A percentile compares a stretch with the other conserved stretches of the same genome.
phyloP scores from a whole-genome alignment of 2,888 invertebrate species.

The Alcis repandata region DNA sequence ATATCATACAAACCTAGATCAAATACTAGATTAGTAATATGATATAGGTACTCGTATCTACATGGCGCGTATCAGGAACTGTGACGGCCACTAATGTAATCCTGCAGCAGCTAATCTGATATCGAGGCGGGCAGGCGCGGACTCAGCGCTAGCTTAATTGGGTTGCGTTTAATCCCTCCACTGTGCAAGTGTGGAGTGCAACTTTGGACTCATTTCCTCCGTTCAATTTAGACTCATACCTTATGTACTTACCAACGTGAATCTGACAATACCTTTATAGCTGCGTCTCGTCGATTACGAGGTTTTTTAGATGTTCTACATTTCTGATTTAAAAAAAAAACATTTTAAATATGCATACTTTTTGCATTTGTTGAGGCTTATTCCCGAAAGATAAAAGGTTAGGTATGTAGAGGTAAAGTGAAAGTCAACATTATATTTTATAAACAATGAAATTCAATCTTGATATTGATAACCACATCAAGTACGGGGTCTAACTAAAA shows the following conservation, averaged over 20 bases:
- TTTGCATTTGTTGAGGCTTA: too few relatives aligned
- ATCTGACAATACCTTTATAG: not conserved
- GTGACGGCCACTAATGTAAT: conserved; percentile 71
- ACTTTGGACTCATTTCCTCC: conserved; percentile 76
- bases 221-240: conserved; percentile 67
- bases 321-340: too few relatives aligned
- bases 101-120: conserved; percentile 81
- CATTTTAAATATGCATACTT: too few relatives aligned
- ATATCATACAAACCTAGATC: not conserved
- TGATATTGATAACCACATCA: too few relatives aligned
- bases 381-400: too few relatives aligned
- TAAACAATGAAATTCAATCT: too few relatives aligned
- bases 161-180: conserved; percentile 78
- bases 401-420: too few relatives aligned
- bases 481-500: too few relatives aligned
- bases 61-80: conserved; percentile 20
- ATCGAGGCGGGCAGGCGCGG: conserved; percentile 76
- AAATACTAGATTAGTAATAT: conserved; percentile 11
- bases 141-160: conserved; percentile 77
- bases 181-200: conserved; percentile 66
- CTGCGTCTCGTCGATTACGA: not conserved
- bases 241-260: not conserved
- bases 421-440: too few relatives aligned
- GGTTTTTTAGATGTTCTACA: not conserved
- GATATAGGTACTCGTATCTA: conserved; percentile 1